phyloP scores from a whole-genome alignment of 2,113 vertebrate species.

The Lanius collurio region DNA sequence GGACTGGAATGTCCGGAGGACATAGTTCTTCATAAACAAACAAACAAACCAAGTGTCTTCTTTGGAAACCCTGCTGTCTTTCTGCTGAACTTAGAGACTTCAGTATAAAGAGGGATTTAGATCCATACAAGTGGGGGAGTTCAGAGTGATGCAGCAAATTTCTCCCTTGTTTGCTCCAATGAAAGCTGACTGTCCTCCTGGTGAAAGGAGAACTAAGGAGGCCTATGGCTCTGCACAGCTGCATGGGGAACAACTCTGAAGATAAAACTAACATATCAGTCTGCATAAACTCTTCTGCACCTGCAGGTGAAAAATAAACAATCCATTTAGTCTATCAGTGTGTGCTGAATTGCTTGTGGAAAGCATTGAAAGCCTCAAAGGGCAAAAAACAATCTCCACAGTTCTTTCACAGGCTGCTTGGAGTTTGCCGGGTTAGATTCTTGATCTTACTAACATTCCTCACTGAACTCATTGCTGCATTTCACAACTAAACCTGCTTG shows the following conservation, averaged over 20 bases:
- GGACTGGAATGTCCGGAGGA: slow-evolving; percentile 14
- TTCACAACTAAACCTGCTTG: neutral
- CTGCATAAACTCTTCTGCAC: neutral
- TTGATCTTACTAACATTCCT: neutral
- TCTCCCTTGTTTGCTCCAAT: neutral
- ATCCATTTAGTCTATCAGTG: neutral
- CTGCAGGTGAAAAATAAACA: slow-evolving; percentile 30
- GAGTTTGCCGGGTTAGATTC: neutral
- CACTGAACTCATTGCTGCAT: neutral
- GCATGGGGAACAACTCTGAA: neutral
- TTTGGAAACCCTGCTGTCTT: slow-evolving; percentile 24
- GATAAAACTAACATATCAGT: slow-evolving; percentile 5
- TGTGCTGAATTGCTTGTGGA: neutral
- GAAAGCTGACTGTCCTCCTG: neutral
- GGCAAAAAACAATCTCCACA: neutral
- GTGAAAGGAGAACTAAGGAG: neutral
- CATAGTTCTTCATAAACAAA: slow-evolving; percentile 28
- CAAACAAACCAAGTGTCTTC: neutral
- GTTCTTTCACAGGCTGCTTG: neutral
- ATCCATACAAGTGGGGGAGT: neutral
- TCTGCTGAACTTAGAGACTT: neutral
- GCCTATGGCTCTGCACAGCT: neutral
- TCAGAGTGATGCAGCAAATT: neutral
- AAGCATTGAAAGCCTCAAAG: neutral
- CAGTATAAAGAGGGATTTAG: slow-evolving; percentile 11